These are phyloP conservation scores for Dolichotis patagonum DNA, from an alignment of 2,113 vertebrate genomes.

Conservation along the genomic window DNA sequence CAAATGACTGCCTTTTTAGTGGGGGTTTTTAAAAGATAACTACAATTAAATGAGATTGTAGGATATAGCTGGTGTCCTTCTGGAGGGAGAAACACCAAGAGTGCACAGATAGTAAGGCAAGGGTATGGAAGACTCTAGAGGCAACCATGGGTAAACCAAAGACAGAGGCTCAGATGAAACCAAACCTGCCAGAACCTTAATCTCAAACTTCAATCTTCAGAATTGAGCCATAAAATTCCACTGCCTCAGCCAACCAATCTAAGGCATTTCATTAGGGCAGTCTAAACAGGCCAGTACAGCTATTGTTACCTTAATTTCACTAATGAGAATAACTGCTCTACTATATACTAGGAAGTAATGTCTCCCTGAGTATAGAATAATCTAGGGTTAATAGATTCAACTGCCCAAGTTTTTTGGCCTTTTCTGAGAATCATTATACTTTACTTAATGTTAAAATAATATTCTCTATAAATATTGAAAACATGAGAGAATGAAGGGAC, in stretches of 20 bases:
- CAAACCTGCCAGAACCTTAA: background rate
- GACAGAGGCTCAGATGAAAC: background rate
- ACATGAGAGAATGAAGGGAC: background rate
- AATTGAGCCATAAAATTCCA: background rate
- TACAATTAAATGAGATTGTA: background rate
- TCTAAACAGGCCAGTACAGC: background rate
- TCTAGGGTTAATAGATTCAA: background rate
- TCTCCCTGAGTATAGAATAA: background rate
- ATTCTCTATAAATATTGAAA: background rate
- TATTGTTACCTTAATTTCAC: background rate
- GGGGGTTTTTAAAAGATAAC: too few species aligned
- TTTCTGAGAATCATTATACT: background rate
- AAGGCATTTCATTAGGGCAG: background rate
- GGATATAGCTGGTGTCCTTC: background rate
- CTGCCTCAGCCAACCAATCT: background rate
- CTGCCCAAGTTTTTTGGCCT: background rate
- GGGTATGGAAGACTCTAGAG: background rate
- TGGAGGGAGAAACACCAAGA: background rate
- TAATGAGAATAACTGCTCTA: background rate
- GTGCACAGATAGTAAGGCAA: too few species aligned
- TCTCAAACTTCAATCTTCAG: fast-evolving
- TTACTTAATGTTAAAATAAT: background rate
- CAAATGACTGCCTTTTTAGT: too few species aligned
- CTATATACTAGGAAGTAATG: background rate
- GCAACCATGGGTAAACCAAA: background rate